These are phyloP conservation scores for Paramuricea clavata DNA, from an alignment of 92 coral and sea anemone species.

Conservation along the genomic window DNA sequence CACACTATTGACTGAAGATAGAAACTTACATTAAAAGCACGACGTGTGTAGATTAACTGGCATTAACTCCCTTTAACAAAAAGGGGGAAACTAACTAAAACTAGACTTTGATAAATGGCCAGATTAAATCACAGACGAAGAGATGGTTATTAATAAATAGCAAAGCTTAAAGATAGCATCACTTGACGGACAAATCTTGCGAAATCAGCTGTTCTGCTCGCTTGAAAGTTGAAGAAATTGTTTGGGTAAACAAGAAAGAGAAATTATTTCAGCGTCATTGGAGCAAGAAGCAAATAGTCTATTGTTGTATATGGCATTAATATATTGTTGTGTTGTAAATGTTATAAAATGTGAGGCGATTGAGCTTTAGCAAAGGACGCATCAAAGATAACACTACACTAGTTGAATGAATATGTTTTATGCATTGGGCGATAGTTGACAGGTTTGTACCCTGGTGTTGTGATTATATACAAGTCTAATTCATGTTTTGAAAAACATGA, in stretches of 20 bases:
- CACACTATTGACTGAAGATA: not conserved
- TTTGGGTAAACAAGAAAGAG: not conserved
- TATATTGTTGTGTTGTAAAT: too few relatives aligned
- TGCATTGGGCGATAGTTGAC: not conserved
- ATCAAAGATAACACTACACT: too few relatives aligned
- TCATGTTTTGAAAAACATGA: too few relatives aligned
- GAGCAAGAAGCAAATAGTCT: too few relatives aligned
- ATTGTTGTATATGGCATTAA: too few relatives aligned
- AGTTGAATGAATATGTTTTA: not conserved
- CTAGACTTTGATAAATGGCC: not conserved
- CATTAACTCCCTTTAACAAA: not conserved
- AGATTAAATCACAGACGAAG: not conserved
- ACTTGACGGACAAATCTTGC: not conserved
- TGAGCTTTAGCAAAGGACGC: too few relatives aligned
- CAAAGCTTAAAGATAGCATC: constrained; percentile 1
- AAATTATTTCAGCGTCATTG: not conserved
- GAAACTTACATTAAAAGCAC: not conserved
- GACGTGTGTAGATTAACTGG: constrained; percentile 4
- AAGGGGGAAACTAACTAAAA: not conserved
- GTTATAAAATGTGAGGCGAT: too few relatives aligned
- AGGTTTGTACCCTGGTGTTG: not conserved
- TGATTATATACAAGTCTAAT: not conserved
- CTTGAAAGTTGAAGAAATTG: not conserved
- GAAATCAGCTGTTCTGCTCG: not conserved
- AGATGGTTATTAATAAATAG: not conserved